Evolutionary conservation across 2,888 invertebrate species (phyloP).

Genomic region (Lacanobia oleracea): DNA sequence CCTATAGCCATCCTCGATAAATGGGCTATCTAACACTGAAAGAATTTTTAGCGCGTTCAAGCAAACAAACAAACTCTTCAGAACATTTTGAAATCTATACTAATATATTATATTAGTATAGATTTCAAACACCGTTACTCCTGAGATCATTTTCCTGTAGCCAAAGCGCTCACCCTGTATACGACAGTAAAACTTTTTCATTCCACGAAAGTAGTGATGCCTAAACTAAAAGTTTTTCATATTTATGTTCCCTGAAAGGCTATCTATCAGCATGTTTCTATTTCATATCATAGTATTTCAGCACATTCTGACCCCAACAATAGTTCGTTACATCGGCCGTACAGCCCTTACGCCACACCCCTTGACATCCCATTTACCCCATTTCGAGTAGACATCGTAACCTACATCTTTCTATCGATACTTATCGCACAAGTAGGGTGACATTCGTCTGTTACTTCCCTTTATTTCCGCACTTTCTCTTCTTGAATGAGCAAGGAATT

Average conservation of each 20-base stretch:
- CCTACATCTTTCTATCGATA: slow-evolving; percentile 43
- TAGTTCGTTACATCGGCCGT: slow-evolving; percentile 10
- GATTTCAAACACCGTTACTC: too few species aligned
- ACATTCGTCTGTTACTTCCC: slow-evolving; percentile 33
- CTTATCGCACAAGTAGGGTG: slow-evolving; percentile 30
- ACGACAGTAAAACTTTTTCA: not conserved
- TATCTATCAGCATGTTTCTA: not conserved
- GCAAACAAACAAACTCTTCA: too few species aligned
- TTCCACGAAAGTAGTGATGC: not conserved
- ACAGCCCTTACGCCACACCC: slow-evolving; percentile 31
- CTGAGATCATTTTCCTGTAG: not conserved
- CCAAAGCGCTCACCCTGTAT: not conserved
- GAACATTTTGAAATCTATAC: too few species aligned
- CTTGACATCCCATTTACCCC: slow-evolving; percentile 39
- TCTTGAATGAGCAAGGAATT: slow-evolving; percentile 21
- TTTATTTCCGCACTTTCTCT: slow-evolving; percentile 36
- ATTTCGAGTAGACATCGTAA: slow-evolving; percentile 38
- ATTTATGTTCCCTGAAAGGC: not conserved
- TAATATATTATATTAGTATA: too few species aligned
- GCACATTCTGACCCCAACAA: slow-evolving; percentile 6
- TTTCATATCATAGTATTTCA: not conserved
- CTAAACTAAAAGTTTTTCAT: not conserved
- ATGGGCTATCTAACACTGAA: too few species aligned
- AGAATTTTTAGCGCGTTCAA: too few species aligned
- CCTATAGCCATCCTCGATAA: too few species aligned